These are phyloP conservation scores for Pteromalus puparum DNA, from an alignment of 1,140 invertebrate species.

Conservation along the genomic window DNA sequence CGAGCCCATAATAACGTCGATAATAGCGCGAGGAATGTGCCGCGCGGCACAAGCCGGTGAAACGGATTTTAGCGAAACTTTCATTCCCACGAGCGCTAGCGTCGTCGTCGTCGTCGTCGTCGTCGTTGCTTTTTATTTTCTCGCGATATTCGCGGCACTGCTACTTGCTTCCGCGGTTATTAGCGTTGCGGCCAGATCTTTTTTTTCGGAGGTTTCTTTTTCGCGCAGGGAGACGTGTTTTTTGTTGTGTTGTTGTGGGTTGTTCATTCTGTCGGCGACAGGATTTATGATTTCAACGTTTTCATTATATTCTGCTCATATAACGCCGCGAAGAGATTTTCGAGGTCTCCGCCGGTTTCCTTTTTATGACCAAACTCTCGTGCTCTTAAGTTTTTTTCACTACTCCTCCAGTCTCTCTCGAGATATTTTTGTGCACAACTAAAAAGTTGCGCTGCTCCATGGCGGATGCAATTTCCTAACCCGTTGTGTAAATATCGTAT, in stretches of 20 bases:
- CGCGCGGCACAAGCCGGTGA: neutral
- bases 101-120: neutral
- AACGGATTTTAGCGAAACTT: slow-evolving; percentile 40
- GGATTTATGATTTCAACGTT: neutral
- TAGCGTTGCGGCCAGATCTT: neutral
- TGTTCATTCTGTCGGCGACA: no score
- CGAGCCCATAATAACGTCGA: slow-evolving; percentile 32
- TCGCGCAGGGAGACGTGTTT: neutral
- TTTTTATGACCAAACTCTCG: neutral
- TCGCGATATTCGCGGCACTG: neutral
- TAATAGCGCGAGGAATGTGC: slow-evolving; percentile 30
- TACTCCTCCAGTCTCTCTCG: neutral
- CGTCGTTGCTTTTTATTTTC: neutral
- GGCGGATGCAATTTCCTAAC: neutral
- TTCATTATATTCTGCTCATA: neutral
- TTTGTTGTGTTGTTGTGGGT: no score
- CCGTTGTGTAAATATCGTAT: neutral
- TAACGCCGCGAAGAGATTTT: neutral
- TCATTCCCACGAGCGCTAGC: slow-evolving; percentile 33
- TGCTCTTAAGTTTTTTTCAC: neutral
- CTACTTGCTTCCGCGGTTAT: slow-evolving; percentile 1
- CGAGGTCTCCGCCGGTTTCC: no score
- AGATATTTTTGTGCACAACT: neutral
- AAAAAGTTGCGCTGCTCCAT: neutral
- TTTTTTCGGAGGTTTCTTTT: neutral